Base-by-base conservation (phyloP, 2,797 vertebrate species). In the Myoxocephalus aenaeus region DNA sequence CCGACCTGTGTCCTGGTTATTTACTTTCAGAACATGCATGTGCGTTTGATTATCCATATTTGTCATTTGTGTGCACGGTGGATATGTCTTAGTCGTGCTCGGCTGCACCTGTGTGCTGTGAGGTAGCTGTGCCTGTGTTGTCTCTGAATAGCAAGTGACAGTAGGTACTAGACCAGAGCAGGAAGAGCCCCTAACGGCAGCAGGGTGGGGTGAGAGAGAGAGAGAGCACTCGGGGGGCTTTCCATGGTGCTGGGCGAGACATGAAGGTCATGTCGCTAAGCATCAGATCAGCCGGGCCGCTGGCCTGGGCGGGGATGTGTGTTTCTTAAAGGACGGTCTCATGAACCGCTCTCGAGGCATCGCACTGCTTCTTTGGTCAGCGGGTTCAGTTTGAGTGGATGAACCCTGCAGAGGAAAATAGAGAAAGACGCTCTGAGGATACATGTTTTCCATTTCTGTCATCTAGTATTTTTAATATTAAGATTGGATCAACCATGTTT, bases 191-290 rank as follows among this genome's bases (percentile, higher is more conserved):
- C 68, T 34, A 79, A 83, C 40, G 75, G 62, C 70, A 59, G 76
- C 27, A 1, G 11, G 75, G 71, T 62, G 63, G 75, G 59, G 71
- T 53, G 80, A 73, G 81, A 14, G 22, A 14, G 46, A 2, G 69
- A n/a, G 57, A 46, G 80, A 74, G 81, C 61, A 85, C 88, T 90
- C 72, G 20, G 74, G 79, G 90, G 89, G 72, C 73, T 86, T 89
- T 86, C 80, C 27, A 69, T 67, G 79, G 87, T 36, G 84, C 84
- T 58, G 86, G 81, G 80, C 70, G 75, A 75, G 84, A 92, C 46
- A 87, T 90, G 90, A 94, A 94, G 92, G 93, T 93, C 93, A 92
- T 74, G 93, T 94, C 92, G 65, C 89, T 82, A 79, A 91, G 88
- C 90, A 93, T 94, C 91, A 93, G 82, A 93, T 93, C 92, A 93